Evolutionary conservation across 2,797 vertebrate species (phyloP), one percentile per base, ranked within the genome.

Genomic region (Furcifer pardalis): DNA sequence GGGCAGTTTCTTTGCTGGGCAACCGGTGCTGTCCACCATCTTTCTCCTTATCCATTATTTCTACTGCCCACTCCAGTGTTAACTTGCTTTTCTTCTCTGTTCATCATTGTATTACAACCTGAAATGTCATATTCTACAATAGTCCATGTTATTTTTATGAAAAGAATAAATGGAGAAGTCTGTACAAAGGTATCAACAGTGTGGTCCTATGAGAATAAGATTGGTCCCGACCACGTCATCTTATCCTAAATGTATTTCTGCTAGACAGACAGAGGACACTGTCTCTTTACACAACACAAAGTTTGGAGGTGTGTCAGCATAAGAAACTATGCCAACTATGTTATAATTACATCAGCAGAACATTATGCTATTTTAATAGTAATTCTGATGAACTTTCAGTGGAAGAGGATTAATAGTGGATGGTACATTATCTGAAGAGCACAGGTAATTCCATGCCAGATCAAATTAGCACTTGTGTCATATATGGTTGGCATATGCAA

Each of bases 131-230:
- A 72, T 72, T 76, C 49, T 59, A 5, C 12, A 59, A 59, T 32
- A 37, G 23, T 60, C 37, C 59, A 59, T 72, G 27, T 30, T 37
- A n/a, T 42, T 15, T 66, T 23, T 32, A 21, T 12, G 60, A 49
- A 30, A 56, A 46, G 62, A 79, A 25, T 30, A 65, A 65, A 79
- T 46, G n/a, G 23, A 32, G 7, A 25, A 62, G 19, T 6, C 30
- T 40, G 6, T 3, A 10, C 52, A 72, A 71, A n/a, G n/a, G 9
- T 37, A 72, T 81, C 37, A 82, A 88, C 25, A 88, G 83, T 74
- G 0, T 75, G 25, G 72, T 35, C 0, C 23, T 77, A 89, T 72
- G 23, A 72, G 0, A 9, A 72, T 81, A 59, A 27, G 37, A n/a
- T 9, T 69, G 19, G 30, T 42, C n/a, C 27, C 15, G 59, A 71